Conservation (phyloP, 53 echinoderm and acorn worm species). For the Paelopatides confundens region DNA sequence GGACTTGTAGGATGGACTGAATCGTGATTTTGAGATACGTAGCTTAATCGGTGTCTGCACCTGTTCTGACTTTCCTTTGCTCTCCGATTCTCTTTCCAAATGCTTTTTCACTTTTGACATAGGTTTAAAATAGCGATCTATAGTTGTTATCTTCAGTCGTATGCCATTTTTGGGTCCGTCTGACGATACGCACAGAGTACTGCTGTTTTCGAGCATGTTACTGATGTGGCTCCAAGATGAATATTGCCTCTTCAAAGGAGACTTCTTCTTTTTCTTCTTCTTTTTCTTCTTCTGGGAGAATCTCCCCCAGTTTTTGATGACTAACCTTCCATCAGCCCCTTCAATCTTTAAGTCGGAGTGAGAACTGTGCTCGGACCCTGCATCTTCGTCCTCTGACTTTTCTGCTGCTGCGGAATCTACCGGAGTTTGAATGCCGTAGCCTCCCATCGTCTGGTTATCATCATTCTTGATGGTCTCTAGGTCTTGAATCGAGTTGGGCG, state of each 20-base stretch:
- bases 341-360: constrained; percentile 17
- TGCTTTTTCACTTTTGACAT: background rate
- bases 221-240: background rate
- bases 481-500: background rate
- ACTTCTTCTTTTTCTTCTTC: constrained; percentile 39
- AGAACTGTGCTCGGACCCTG: background rate
- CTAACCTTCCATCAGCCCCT: constrained; percentile 35
- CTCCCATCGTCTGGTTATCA: constrained; percentile 11
- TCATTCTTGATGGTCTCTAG: background rate
- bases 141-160: constrained; percentile 3
- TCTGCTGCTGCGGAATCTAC: background rate
- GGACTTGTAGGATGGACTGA: constrained; percentile 32
- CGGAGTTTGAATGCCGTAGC: background rate
- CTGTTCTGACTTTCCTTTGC: background rate
- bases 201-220: background rate
- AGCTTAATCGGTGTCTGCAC: constrained; percentile 38
- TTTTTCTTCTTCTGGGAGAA: constrained; percentile 8
- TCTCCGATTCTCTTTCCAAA: background rate
- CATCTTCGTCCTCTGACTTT: constrained; percentile 44
- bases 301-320: constrained; percentile 23
- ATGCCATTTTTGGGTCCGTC: constrained; percentile 24
- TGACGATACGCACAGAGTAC: constrained; percentile 3
- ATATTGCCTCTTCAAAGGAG: background rate
- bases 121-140: constrained; percentile 24
- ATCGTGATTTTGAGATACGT: constrained; percentile 24